Percentiles rank a stretch among this genome's conserved stretches.
phyloP scores from a whole-genome alignment of 1,140 invertebrate genomes.

The Drosophila azteca region DNA sequence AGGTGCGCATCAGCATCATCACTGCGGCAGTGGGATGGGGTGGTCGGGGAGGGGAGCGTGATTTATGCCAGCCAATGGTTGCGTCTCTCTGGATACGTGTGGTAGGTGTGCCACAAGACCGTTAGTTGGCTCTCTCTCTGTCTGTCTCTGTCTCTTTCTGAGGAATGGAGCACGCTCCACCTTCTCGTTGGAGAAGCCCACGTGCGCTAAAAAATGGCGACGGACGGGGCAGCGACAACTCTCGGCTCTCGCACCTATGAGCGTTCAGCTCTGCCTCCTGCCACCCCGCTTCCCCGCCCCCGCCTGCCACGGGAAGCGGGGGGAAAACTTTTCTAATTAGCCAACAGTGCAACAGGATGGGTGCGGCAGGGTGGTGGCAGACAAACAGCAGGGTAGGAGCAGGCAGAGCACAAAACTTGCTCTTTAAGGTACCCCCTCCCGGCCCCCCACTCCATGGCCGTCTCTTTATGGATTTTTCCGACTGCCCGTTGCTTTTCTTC shows the following conservation, averaged over 20 bases:
- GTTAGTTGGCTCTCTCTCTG: conserved; percentile 61
- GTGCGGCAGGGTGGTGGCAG: not conserved
- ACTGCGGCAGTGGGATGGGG: too few species aligned
- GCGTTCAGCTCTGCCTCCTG: conserved; percentile 38
- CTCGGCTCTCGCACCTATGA: conserved; percentile 65
- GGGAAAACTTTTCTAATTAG: conserved; percentile 76
- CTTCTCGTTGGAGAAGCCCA: conserved; percentile 38
- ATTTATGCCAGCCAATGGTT: conserved; percentile 84
- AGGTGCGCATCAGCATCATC: conserved; percentile 46
- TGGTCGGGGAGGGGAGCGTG: too few species aligned
- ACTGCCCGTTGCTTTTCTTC: conserved; percentile 46
- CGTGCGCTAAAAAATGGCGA: conserved; percentile 78
- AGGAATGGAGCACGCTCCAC: conserved; percentile 19
- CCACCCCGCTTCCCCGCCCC: not conserved
- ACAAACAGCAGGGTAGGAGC: conserved; percentile 9
- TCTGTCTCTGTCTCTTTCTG: too few species aligned
- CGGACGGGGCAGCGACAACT: too few species aligned
- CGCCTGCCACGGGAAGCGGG: conserved; percentile 10
- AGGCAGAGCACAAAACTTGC: conserved; percentile 53
- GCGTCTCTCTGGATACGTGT: conserved; percentile 67
- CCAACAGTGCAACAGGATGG: conserved; percentile 33
- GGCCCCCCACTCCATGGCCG: conserved; percentile 36
- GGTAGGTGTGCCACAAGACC: conserved; percentile 72
- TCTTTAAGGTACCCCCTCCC: conserved; percentile 12
- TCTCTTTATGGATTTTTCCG: conserved; percentile 76